These are phyloP conservation scores for Caenorhabditis imperialis DNA, from an alignment of 2,888 invertebrate species.

Conservation along the genomic window DNA sequence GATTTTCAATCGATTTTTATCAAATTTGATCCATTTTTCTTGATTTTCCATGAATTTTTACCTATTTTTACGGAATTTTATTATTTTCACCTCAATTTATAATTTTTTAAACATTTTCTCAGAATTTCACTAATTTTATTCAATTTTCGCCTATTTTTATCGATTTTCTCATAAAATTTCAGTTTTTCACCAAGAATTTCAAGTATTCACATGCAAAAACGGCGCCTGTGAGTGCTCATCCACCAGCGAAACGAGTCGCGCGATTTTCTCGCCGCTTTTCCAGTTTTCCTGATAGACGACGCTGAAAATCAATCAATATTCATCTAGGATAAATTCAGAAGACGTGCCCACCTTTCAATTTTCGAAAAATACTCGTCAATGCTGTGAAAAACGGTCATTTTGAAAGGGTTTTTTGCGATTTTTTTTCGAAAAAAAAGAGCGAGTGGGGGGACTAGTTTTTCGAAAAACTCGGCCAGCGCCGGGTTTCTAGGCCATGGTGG, in stretches of 20 bases:
- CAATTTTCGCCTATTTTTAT: no score
- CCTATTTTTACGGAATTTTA: no score
- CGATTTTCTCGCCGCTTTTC: slow-evolving; percentile 39
- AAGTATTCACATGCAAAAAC: slow-evolving; percentile 37
- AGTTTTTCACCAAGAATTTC: background rate
- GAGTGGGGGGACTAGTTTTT: background rate
- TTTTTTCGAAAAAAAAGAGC: slow-evolving; percentile 3
- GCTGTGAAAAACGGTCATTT: slow-evolving; percentile 16
- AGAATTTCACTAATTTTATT: no score
- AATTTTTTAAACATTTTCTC: no score
- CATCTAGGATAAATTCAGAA: background rate
- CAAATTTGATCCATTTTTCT: no score
- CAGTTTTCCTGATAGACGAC: slow-evolving; percentile 23
- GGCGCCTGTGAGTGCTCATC: slow-evolving; percentile 27
- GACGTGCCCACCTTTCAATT: slow-evolving; percentile 27
- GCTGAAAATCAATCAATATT: background rate
- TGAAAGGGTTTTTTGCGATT: background rate
- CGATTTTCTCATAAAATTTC: background rate
- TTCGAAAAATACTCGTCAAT: slow-evolving; percentile 38
- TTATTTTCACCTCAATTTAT: no score
- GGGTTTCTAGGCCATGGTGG: no score
- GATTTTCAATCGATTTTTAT: background rate
- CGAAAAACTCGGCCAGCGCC: no score
- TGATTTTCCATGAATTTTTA: no score
- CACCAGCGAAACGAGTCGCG: slow-evolving; percentile 24